These are phyloP conservation scores for Arctocebus calabarensis DNA, from an alignment of 2,797 vertebrate species.

Conservation along the genomic window DNA sequence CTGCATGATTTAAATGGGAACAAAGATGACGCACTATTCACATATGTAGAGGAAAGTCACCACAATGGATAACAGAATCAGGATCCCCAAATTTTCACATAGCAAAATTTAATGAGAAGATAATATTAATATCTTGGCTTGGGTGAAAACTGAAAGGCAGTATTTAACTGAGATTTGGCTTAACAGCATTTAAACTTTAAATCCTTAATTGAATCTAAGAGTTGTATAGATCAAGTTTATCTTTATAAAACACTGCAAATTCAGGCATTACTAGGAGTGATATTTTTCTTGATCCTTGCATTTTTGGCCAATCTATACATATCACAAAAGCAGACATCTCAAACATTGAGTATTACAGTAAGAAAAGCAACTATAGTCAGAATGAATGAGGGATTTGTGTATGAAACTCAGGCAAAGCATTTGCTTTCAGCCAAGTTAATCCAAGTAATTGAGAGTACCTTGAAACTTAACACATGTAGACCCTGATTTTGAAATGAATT, in stretches of 20 bases:
- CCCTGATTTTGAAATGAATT: neutral
- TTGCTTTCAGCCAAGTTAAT: conserved; percentile 1
- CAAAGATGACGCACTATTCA: neutral
- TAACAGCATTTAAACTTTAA: neutral
- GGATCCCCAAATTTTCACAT: neutral
- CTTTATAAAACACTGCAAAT: neutral
- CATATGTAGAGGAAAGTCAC: neutral
- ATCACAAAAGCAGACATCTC: neutral
- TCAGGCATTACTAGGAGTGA: neutral
- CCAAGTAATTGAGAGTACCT: neutral
- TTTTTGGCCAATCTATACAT: neutral
- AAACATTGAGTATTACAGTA: neutral
- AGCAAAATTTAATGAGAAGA: conserved; percentile 21
- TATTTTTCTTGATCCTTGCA: neutral
- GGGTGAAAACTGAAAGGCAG: neutral
- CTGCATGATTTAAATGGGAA: neutral
- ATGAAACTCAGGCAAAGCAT: neutral
- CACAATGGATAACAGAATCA: neutral
- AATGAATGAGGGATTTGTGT: neutral
- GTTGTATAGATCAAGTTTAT: neutral
- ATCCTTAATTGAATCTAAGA: neutral
- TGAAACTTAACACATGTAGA: neutral
- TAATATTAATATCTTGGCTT: neutral
- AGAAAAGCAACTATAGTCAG: neutral
- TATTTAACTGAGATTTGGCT: neutral